phyloP scores from a whole-genome alignment of 1,140 invertebrate species.

The Brachionus calyciflorus region DNA sequence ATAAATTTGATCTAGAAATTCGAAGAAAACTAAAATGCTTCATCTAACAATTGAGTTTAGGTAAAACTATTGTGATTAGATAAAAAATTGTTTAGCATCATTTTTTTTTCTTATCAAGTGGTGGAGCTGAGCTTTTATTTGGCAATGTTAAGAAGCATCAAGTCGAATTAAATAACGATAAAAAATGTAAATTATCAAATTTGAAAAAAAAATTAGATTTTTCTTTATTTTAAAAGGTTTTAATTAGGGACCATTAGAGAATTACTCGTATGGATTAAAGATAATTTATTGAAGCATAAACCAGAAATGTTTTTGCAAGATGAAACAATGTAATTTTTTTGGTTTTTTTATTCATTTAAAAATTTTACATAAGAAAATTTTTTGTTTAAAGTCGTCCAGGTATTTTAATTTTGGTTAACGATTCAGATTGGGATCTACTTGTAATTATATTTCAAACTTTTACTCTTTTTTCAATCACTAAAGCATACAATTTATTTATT shows the following conservation, averaged over 20 bases:
- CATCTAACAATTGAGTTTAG: constrained; percentile 11
- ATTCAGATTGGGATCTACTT: constrained; percentile 84
- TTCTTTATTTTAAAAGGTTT: constrained; percentile 3
- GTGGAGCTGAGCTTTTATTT: constrained; percentile 81
- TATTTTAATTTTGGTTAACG: constrained; percentile 85
- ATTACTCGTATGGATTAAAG: constrained; percentile 76
- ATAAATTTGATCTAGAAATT: neutral
- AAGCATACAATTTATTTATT: constrained; percentile 46
- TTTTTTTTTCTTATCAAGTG: constrained; percentile 63
- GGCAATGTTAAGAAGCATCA: constrained; percentile 74
- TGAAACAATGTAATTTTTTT: constrained; percentile 70
- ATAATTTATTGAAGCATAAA: constrained; percentile 78
- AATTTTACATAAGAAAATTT: constrained; percentile 47
- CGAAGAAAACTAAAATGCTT: neutral
- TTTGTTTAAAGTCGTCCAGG: constrained; percentile 72
- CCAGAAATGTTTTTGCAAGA: constrained; percentile 84
- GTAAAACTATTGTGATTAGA: constrained; percentile 6
- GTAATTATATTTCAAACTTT: constrained; percentile 66
- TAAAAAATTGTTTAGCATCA: neutral
- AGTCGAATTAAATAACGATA: constrained; percentile 65
- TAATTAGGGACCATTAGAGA: constrained; percentile 70
- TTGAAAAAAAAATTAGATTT: neutral
- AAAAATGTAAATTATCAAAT: constrained; percentile 48
- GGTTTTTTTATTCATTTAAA: constrained; percentile 49
- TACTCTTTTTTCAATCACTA: neutral